Evolutionary conservation across 37 sponge, comb jelly and placozoan species (phyloP).

Genomic region (Beroe forskalii): DNA sequence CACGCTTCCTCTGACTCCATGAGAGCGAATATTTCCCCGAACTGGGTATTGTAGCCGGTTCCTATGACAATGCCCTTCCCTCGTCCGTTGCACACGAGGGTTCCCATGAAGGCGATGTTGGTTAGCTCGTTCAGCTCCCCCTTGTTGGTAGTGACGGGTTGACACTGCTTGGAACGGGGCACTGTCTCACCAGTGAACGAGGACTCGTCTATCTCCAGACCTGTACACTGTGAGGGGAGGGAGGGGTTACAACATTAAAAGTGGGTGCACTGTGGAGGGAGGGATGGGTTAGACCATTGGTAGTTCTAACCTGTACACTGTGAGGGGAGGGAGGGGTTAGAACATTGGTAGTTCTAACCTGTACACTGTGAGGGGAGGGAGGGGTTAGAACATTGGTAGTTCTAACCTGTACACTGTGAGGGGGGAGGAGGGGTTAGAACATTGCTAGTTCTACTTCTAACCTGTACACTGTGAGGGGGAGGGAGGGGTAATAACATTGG

Average conservation of each 20-base stretch:
- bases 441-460: slow-evolving; percentile 90
- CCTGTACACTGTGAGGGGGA: slow-evolving; percentile 71
- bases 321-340: no score
- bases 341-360: no score
- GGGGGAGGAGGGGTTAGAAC: no score
- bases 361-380: no score
- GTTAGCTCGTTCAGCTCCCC: slow-evolving; percentile 63
- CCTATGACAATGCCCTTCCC: slow-evolving; percentile 93
- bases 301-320: no score
- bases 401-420: no score
- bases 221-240: slow-evolving; percentile 68
- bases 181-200: slow-evolving; percentile 96
- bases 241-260: neutral
- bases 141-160: neutral
- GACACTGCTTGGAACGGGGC: slow-evolving; percentile 73
- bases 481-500: neutral
- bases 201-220: slow-evolving; percentile 95
- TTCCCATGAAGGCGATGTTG: slow-evolving; percentile 96
- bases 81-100: slow-evolving; percentile 86
- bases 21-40: slow-evolving; percentile 85
- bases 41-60: slow-evolving; percentile 90
- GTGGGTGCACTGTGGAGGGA: no score
- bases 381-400: no score
- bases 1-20: slow-evolving; percentile 50
- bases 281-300: no score